phyloP scores from a whole-genome alignment of 2,113 vertebrate genomes.

The Centrocercus urophasianus region DNA sequence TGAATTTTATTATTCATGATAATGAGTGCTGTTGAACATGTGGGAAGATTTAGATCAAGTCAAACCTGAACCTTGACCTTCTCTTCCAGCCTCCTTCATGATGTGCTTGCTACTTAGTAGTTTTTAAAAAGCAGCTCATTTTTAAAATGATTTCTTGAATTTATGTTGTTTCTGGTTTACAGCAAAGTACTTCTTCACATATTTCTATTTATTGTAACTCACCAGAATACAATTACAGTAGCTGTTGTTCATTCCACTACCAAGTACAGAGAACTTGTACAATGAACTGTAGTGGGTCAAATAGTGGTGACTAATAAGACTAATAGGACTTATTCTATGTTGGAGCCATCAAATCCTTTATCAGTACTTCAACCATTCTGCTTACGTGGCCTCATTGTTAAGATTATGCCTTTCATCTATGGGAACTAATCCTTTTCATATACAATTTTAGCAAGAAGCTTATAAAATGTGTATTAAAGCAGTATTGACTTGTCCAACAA shows the following conservation, averaged over 20 bases:
- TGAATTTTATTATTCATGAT: conserved; percentile 66
- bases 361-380: conserved; percentile 81
- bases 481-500: conserved; percentile 86
- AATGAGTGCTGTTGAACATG: conserved; percentile 51
- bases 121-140: background rate
- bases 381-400: conserved; percentile 81
- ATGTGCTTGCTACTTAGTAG: conserved; percentile 4
- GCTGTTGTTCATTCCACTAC: background rate
- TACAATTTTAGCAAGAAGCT: conserved; percentile 84
- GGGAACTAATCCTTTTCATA: conserved; percentile 82
- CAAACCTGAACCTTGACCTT: conserved; percentile 49
- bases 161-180: conserved; percentile 12
- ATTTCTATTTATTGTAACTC: conserved; percentile 46
- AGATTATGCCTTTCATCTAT: conserved; percentile 85
- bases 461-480: conserved; percentile 85
- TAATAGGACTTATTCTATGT: conserved; percentile 80
- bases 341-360: conserved; percentile 81
- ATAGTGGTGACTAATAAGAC: conserved; percentile 76
- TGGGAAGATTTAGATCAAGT: conserved; percentile 61
- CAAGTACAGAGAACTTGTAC: conserved; percentile 8
- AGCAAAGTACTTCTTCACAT: conserved; percentile 7
- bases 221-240: conserved; percentile 1
- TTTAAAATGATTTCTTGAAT: background rate
- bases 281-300: conserved; percentile 72
- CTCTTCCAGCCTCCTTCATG: conserved; percentile 35